Percentiles rank a stretch among this genome's conserved stretches.
These are phyloP conservation scores for Dufourea novaeangliae DNA, from an alignment of 1,140 invertebrate genomes.

Conservation along the genomic window DNA sequence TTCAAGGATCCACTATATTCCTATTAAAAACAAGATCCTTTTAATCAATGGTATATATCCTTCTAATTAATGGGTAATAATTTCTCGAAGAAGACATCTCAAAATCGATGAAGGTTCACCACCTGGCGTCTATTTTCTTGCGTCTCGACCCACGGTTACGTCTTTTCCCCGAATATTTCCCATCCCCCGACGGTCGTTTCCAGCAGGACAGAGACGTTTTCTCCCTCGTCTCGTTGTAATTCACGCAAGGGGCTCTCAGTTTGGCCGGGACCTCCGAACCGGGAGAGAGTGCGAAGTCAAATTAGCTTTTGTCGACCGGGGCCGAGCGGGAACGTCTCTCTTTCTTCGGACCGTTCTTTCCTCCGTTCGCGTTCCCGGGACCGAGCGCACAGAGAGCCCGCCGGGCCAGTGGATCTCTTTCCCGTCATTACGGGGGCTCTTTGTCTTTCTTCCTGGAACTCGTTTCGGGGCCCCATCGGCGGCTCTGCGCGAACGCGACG, in stretches of 20 bases:
- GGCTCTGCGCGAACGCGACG: constrained; percentile 13
- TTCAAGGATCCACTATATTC: too few relatives aligned
- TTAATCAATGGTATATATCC: too few relatives aligned
- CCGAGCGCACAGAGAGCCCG: neutral
- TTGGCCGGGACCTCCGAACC: neutral
- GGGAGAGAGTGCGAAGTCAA: constrained; percentile 59
- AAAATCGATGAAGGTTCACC: too few relatives aligned
- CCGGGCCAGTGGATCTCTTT: constrained; percentile 23
- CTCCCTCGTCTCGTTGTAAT: constrained; percentile 39
- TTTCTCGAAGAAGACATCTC: too few relatives aligned
- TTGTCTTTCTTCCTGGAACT: constrained; percentile 68
- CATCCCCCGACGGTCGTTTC: neutral
- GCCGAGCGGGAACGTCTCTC: constrained; percentile 46
- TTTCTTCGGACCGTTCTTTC: neutral
- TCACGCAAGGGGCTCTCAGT: constrained; percentile 11
- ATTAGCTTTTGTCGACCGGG: constrained; percentile 52
- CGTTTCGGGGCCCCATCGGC: constrained; percentile 55
- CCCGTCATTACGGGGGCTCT: constrained; percentile 44
- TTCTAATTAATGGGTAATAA: too few relatives aligned
- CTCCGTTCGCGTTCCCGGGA: neutral
- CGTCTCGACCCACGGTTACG: neutral
- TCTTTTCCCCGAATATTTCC: neutral
- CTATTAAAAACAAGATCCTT: too few relatives aligned
- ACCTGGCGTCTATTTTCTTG: too few relatives aligned
- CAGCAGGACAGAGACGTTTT: neutral